phyloP scores from a whole-genome alignment of 1,140 invertebrate genomes.

The Platyscapa corneri region DNA sequence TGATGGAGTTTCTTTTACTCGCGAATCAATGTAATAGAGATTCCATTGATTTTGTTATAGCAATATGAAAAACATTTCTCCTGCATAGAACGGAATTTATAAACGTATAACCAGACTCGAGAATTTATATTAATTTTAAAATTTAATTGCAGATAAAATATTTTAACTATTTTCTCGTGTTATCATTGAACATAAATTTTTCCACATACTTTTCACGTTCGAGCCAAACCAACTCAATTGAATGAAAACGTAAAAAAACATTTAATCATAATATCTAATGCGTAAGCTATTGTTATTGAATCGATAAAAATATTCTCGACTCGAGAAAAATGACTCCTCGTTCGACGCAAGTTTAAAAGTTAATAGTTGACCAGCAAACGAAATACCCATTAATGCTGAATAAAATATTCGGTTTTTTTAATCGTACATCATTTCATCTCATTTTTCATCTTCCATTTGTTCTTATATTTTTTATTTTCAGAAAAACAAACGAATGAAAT shows the following conservation, averaged over 20 bases:
- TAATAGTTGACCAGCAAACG: not conserved
- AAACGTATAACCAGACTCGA: not conserved
- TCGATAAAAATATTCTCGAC: too few species aligned
- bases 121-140: not conserved
- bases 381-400: not conserved
- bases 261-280: too few species aligned
- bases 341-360: too few species aligned
- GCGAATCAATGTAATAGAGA: conserved; percentile 28
- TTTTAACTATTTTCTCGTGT: too few species aligned
- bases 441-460: not conserved
- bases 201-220: not conserved
- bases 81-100: not conserved
- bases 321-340: too few species aligned
- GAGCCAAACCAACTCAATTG: too few species aligned
- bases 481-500: not conserved
- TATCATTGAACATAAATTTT: not conserved
- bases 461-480: not conserved
- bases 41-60: conserved; percentile 26
- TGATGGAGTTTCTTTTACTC: conserved; percentile 33
- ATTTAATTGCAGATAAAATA: not conserved
- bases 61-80: conserved; percentile 10
- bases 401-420: not conserved
- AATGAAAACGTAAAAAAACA: too few species aligned
- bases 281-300: too few species aligned
- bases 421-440: not conserved